These are phyloP conservation scores for Scaptomyza polygonia DNA, from an alignment of 2,888 invertebrate species.

Conservation along the genomic window DNA sequence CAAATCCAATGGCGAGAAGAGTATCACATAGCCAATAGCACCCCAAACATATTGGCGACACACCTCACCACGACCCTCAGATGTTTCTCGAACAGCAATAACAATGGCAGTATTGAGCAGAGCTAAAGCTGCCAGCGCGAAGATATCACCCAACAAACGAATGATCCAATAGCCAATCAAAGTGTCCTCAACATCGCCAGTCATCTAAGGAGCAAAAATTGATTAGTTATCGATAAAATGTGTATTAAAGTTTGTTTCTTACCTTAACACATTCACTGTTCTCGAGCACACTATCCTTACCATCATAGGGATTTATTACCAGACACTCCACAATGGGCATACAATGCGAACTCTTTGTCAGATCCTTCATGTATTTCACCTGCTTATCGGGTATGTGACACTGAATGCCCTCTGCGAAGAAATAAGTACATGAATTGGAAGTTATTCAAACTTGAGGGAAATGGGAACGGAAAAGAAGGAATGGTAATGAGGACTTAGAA, in stretches of 20 bases:
- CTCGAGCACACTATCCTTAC: conserved; percentile 87
- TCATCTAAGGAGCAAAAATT: conserved; percentile 55
- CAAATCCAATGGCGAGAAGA: conserved; percentile 86
- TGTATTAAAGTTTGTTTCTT: conserved; percentile 15
- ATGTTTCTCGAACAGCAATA: conserved; percentile 93
- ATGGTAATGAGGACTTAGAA: too few relatives aligned
- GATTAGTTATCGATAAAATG: not conserved
- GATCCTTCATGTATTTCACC: conserved; percentile 83
- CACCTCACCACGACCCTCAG: conserved; percentile 91
- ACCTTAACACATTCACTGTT: conserved; percentile 88
- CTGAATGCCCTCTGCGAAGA: conserved; percentile 85
- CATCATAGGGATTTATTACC: conserved; percentile 89
- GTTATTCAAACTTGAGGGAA: too few relatives aligned
- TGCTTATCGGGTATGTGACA: conserved; percentile 87
- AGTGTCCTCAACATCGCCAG: conserved; percentile 88
- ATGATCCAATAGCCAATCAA: conserved; percentile 90
- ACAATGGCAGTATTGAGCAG: conserved; percentile 90
- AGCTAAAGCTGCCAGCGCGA: conserved; percentile 89
- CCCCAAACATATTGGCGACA: conserved; percentile 91
- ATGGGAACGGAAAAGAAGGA: too few relatives aligned
- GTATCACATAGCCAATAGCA: conserved; percentile 89
- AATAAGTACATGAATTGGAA: not conserved
- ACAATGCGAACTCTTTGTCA: conserved; percentile 84
- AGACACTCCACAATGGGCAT: conserved; percentile 89
- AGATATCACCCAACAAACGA: conserved; percentile 90